Evolutionary conservation across 1,140 invertebrate genomes (phyloP), one percentile per base, ranked within the genome.

Genomic region (Drosophila pseudoobscura): DNA sequence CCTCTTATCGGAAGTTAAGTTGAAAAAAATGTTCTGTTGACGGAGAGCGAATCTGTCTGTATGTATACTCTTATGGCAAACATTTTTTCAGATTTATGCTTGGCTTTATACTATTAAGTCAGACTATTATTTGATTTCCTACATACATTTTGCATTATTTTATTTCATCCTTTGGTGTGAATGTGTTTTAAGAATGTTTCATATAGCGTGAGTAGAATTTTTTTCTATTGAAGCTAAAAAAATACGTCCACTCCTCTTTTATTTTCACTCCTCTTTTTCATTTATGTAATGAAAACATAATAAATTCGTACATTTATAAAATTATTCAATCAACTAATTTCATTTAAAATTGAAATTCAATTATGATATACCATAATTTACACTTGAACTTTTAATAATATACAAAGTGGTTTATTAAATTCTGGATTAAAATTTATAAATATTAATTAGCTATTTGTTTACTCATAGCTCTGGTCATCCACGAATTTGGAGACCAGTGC

Each of bases 11-110:
- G 17, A 29, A 52, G 35, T 60, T 59, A 15, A 52, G 22, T 82
- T 61, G 11, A 53, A 39, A 45, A 72, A 68, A 66, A 54, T 41
- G 13, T 9, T 47, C 61, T 50, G 51, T 69, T 69, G 63, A 50
- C 17, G 17, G 17, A 17, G 17, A 51, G 57, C 35, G 51, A 75
- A 74, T 71, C 22, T 8, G 17, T 20, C 49, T 13, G n/a, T 29
- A 15, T 20, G 2, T 20, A 0, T 8, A 49, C 17, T 17, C 0
- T 17, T 3, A 9, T 11, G 35, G 49, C 43, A 58, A 69, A 4
- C 43, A 15, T 46, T 63, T 49, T 6, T 20, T 35, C 20, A 17
- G n/a, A 45, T 46, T n/a, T 39, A 45, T 53, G 52, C 43, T 8
- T 41, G 35, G 47, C 47, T 44, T 69, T 29, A 17, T 17, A 17